Evolutionary conservation across 2,888 invertebrate genomes (phyloP), one percentile per base, ranked within the genome.

Genomic region (Brachyptera putata): DNA sequence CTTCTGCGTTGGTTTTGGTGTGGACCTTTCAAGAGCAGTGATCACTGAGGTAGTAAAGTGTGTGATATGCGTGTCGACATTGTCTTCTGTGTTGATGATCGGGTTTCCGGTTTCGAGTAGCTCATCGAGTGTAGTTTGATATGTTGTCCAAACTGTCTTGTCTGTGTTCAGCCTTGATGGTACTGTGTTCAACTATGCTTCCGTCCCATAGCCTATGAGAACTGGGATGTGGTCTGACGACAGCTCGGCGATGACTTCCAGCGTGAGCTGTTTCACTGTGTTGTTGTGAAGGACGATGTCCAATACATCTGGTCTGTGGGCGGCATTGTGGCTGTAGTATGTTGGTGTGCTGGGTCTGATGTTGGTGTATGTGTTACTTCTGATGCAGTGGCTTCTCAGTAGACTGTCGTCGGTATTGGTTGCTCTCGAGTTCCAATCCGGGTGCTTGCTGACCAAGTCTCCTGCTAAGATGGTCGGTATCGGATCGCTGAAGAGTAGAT

Each of bases 361-460:
- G 14, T 37, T 14, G n/a, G n/a, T n/a, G n/a, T n/a, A n/a, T n/a
- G n/a, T n/a, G n/a, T n/a, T n/a, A n/a, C n/a, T n/a, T n/a, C n/a
- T n/a, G n/a, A n/a, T n/a, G n/a, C n/a, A n/a, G n/a, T n/a, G n/a
- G n/a, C n/a, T n/a, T n/a, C n/a, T n/a, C 37, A 37, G 14, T 3
- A 37, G 13, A 13, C 14, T 37, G 13, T n/a, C 37, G n/a, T 14
- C 14, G 37, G 37, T 37, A 13, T 56, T 36, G 9, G 26, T 1
- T 5, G 21, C 9, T 1, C 7, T 14, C 1, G 56, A 37, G 22
- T 56, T 2, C 56, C 56, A 56, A 3, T 1, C 14, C 3, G 56
- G 21, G n/a, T 57, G 43, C 24, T 57, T 57, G 1, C 41, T 41
- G n/a, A 43, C 57, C 25, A 43, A 26, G n/a, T n/a, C n/a, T n/a